A percentile compares a stretch with the other conserved stretches of the same genome.
These are phyloP conservation scores for Tadarida brasiliensis DNA, from an alignment of 2,797 vertebrate genomes.

Conservation along the genomic window DNA sequence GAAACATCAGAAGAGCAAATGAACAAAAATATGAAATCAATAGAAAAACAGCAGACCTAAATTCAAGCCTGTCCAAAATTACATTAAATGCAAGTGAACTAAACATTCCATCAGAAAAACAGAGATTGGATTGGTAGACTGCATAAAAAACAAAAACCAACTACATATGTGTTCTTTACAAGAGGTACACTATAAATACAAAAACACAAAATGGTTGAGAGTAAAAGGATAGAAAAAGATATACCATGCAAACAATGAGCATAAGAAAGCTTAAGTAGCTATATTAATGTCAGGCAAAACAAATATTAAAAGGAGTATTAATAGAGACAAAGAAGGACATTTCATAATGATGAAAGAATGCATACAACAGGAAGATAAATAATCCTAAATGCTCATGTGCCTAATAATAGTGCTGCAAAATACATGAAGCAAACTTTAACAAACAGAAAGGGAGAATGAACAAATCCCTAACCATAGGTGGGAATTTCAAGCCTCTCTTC, in stretches of 20 bases:
- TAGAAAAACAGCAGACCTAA: background rate
- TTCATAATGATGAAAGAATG: slow-evolving; percentile 6
- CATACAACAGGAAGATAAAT: background rate
- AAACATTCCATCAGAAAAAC: background rate
- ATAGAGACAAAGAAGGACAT: background rate
- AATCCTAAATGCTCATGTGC: background rate
- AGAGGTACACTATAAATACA: background rate
- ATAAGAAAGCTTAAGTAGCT: background rate
- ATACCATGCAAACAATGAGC: background rate
- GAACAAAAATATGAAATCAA: background rate
- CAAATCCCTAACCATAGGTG: background rate
- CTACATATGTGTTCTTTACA: background rate
- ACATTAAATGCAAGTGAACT: background rate
- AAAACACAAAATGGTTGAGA: background rate
- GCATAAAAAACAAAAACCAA: background rate
- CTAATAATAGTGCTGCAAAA: slow-evolving; percentile 14
- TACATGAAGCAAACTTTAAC: background rate
- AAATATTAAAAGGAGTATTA: background rate
- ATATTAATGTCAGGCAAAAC: background rate
- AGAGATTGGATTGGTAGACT: background rate
- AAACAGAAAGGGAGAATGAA: background rate
- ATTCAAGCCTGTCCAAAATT: background rate
- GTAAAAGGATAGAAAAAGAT: background rate
- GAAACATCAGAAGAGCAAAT: background rate
- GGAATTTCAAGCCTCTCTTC: background rate